Conservation (phyloP, 2,888 invertebrate genomes). For the Herminia tarsipennalis region DNA sequence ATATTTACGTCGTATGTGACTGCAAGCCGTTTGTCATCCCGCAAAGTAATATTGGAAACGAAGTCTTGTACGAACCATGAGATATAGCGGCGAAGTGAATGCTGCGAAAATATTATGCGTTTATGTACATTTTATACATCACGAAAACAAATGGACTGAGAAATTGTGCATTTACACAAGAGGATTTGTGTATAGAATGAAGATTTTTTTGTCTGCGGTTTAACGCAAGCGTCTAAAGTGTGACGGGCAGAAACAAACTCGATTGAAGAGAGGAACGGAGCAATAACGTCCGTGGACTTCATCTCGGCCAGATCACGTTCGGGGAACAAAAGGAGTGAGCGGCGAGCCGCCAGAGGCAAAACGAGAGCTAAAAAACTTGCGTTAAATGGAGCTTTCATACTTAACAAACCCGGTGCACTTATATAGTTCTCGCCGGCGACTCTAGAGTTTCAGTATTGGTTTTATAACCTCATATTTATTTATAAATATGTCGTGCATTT, state of each 20-base stretch:
- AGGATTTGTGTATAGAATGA: slow-evolving; percentile 36
- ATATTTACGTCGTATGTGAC: slow-evolving; percentile 60
- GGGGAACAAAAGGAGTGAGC: slow-evolving; percentile 77
- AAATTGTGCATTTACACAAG: slow-evolving; percentile 53
- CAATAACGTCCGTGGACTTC: slow-evolving; percentile 76
- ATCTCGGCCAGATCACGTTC: slow-evolving; percentile 82
- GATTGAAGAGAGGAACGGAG: slow-evolving; percentile 71
- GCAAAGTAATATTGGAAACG: slow-evolving; percentile 67
- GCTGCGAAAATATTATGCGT: slow-evolving; percentile 69
- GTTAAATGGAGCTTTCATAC: slow-evolving; percentile 78
- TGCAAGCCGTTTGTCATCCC: slow-evolving; percentile 66
- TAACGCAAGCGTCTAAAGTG: slow-evolving; percentile 64
- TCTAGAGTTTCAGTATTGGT: slow-evolving; percentile 45
- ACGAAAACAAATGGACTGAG: slow-evolving; percentile 65
- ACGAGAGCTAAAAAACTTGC: slow-evolving; percentile 71
- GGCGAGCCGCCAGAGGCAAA: slow-evolving; percentile 67
- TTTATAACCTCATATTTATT: no score
- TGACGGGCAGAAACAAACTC: slow-evolving; percentile 71
- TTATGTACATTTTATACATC: slow-evolving; percentile 66
- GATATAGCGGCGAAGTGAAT: slow-evolving; percentile 64
- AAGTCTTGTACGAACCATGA: slow-evolving; percentile 63
- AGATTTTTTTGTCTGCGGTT: slow-evolving; percentile 64
- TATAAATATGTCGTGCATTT: no score
- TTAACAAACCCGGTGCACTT: slow-evolving; percentile 71
- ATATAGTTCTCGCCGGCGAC: slow-evolving; percentile 57